Conservation (phyloP, 2,113 vertebrate genomes). For the Microtus montanus region DNA sequence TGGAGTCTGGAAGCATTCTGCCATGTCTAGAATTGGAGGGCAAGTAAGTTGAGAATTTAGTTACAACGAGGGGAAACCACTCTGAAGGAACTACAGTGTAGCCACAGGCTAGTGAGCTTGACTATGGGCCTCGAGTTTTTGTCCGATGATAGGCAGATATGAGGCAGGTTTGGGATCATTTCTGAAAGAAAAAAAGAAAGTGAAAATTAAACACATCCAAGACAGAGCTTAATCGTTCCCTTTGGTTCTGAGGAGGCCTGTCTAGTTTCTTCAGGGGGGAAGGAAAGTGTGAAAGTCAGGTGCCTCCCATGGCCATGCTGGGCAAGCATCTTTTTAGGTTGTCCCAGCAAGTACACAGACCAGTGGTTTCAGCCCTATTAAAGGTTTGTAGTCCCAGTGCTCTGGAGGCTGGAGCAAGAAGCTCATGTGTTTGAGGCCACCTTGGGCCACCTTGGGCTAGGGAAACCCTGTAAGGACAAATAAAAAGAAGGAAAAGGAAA, state of each 20-base stretch:
- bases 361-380: background rate
- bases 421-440: background rate
- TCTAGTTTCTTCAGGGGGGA: background rate
- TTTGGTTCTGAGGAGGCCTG: background rate
- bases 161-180: background rate
- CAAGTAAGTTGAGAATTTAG: background rate
- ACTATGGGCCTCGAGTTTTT: background rate
- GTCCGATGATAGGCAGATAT: too few relatives aligned
- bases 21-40: background rate
- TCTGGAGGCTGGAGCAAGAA: background rate
- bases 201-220: background rate
- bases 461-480: background rate
- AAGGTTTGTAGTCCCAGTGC: background rate
- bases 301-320: background rate
- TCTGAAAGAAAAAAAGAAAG: background rate
- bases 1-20: background rate
- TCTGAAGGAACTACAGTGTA: accelerated
- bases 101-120: background rate
- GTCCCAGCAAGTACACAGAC: background rate
- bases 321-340: background rate
- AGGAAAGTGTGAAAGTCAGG: background rate
- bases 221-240: background rate
- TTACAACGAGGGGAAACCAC: background rate
- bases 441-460: background rate
- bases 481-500: too few relatives aligned